Base-by-base conservation (phyloP, 37 sponge, comb jelly and placozoan genomes). In the Axinella damicornis region DNA sequence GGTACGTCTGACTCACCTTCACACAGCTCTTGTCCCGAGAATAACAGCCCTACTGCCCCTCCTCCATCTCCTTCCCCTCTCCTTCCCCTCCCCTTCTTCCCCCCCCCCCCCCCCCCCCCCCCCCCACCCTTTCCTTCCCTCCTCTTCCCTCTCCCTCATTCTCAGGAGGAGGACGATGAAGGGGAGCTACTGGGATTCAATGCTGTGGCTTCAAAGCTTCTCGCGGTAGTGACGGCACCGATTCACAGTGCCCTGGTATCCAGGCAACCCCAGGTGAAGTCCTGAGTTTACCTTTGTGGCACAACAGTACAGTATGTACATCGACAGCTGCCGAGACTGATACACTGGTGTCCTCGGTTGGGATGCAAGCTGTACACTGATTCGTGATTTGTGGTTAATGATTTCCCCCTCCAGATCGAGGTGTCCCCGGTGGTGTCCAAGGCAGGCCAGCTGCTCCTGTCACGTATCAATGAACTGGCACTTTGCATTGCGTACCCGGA, bases 211-310 rank as follows among this genome's bases (percentile, higher is more conserved):
- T 57, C 95, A 36, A 96, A 92, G 57, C 92, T 96, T 1, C 85
- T 94, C 28, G 79, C 92, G 24, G 54, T 96, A 4, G 92, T 94
- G 28, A 76, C 95, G 32, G 80, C 87, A n/a, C 92, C 97, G 0
- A 75, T 94, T 21, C 92, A 89, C 46, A 67, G 32, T 34, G 77
- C 87, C 33, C 78, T 92, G 0, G 73, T 81, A n/a, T 62, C 62
- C 38, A 41, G 54, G 22, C 70, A 57, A 46, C 24, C 60, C 54
- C 61, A 89, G 77, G 89, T 89, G 34, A n/a, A 63, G 35, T n/a
- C 38, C n/a, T n/a, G n/a, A n/a, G n/a, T n/a, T n/a, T n/a, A n/a
- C n/a, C n/a, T n/a, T n/a, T n/a, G n/a, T n/a, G n/a, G n/a, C n/a
- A n/a, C n/a, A n/a, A n/a, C n/a, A n/a, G n/a, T n/a, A n/a, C n/a